Conservation (phyloP, 2,888 invertebrate species). For the Andrena haemorrhoa region DNA sequence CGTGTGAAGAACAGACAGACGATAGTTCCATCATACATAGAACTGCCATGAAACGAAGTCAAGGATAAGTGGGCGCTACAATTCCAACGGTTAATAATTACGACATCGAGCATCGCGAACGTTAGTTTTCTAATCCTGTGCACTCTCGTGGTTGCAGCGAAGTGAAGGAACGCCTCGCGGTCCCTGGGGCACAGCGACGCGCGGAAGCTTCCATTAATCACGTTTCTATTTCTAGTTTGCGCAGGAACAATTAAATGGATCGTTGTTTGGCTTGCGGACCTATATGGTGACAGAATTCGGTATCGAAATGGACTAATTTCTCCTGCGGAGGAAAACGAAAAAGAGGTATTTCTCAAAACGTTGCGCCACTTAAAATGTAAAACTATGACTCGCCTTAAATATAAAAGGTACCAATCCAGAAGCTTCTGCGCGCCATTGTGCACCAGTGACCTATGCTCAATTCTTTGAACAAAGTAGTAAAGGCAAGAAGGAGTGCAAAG, state of each 20-base stretch:
- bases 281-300: too few species aligned
- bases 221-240: too few species aligned
- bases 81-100: constrained; percentile 1
- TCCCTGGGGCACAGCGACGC: too few species aligned
- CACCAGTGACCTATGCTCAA: not conserved
- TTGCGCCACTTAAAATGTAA: too few species aligned
- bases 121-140: constrained; percentile 13
- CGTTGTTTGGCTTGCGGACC: too few species aligned
- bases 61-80: constrained; percentile 39
- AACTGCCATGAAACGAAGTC: constrained; percentile 60
- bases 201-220: too few species aligned
- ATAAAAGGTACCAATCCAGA: too few species aligned
- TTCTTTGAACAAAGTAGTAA: not conserved
- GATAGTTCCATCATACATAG: constrained; percentile 67
- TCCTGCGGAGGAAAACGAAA: too few species aligned
- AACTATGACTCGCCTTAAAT: too few species aligned
- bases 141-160: not conserved
- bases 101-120: constrained; percentile 39
- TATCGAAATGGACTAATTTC: too few species aligned
- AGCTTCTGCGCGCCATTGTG: not conserved
- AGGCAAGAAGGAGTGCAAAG: not conserved
- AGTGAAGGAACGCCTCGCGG: not conserved
- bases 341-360: too few species aligned
- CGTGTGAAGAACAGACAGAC: constrained; percentile 60
- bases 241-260: too few species aligned